Base-by-base conservation (phyloP, 2,797 vertebrate genomes). In the Sebastes baramenuke region DNA sequence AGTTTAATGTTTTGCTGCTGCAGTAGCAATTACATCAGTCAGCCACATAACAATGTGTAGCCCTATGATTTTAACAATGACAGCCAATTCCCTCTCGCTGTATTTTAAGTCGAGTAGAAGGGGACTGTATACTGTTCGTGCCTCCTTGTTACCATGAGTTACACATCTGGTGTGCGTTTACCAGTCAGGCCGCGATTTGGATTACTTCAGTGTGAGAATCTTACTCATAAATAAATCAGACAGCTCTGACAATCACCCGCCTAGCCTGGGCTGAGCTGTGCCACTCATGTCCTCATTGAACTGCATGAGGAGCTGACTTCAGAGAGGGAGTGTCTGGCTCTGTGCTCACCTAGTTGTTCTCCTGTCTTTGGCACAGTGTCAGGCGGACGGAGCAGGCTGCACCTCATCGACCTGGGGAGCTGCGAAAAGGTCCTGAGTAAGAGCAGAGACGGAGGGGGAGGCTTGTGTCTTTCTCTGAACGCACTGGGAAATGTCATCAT, bases 381-480 rank as follows among this genome's bases (percentile, higher is more conserved):
- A 3, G 98, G 98, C 22, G 97, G 98, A 91, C 96, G 97, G 56
- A 99, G 99, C 93, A 96, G 98, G 81, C 96, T 99, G 83, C 98
- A 99, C 92, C 98, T 99, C 84, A 96, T 99, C 6, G 99, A 99
- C 95, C 92, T 99, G 80, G 98, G 98, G 25, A 98, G 98, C 93
- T 99, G 98, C 88, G 98, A 99, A 88, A 97, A 96, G 89, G 96
- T 96, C 9, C 86, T 97, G 64, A 96, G 97, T 92, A 97, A 97
- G 93, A 97, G 95, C 65, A 95, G 97, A 85, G 98, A 99, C 29
- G 96, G 95, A 25, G 98, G 97, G 8, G 96, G 96, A 20, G 96
- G 97, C 73, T 93, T 97, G 8, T 97, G 97, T 88, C 95, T 99
- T 54, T 99, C 99, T 36, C 94, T 99, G 24, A 96, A 97, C 5